Evolutionary conservation across 2,888 invertebrate species (phyloP), one percentile per base, ranked within the genome.

Genomic region (Rotaria socialis): DNA sequence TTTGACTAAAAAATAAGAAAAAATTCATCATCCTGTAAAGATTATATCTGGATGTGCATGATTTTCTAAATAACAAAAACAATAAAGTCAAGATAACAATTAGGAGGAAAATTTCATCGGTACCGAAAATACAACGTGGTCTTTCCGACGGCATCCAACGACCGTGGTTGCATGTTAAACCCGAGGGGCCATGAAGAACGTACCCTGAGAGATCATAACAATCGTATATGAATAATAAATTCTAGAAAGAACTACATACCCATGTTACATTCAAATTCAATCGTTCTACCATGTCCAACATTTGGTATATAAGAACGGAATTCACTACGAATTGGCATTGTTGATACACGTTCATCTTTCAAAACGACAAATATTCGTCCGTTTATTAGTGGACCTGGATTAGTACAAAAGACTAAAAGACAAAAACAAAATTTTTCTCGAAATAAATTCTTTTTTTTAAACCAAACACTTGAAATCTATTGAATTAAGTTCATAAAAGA

Each of bases 71-170:
- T 22, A 7, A 8, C 22, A 19, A 80, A 43, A n/a, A 24, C 0
- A 19, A 19, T 16, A 0, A 41, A 27, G 35, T 16, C 5, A 41
- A 27, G 35, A 67, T 35, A 27, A 19, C 4, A 35, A 11, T 35
- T 16, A 6, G 5, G 19, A 19, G 35, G 35, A 11, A 47, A 47
- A 47, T 47, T 2, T 24, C 8, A 47, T 2, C 0, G 5, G 47
- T 80, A 80, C 80, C 80, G 10, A 80, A 41, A 43, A 80, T 10
- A n/a, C 80, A 80, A 14, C 47, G 80, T 14, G 80, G 47, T 3
- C 80, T 10, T 80, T 80, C 80, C 3, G 80, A 80, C 11, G 80
- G 80, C 80, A 80, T 80, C 80, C 80, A 80, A 35, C 80, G 43
- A n/a, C 80, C 80, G n/a, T 80, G 80, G 35, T 80, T 80, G 19